phyloP scores from a whole-genome alignment of 2,888 invertebrate genomes.

The Invenusta paracnida region DNA sequence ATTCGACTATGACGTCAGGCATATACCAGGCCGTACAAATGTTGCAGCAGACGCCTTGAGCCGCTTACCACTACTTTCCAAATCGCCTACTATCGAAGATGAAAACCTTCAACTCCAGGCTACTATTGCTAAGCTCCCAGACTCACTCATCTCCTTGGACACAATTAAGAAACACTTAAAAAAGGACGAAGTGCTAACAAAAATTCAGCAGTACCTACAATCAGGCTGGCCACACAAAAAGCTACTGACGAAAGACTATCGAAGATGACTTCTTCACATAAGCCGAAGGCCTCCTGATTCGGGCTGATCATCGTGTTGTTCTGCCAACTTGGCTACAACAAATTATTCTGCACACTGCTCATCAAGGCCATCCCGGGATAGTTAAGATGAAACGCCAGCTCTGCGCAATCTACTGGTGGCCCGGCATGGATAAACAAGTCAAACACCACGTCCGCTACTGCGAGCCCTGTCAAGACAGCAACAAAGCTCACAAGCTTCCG shows the following conservation, averaged over 20 bases:
- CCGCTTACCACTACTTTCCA: too few species aligned
- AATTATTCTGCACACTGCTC: background rate
- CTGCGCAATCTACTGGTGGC: slow-evolving; percentile 25
- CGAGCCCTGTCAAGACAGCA: slow-evolving; percentile 36
- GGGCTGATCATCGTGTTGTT: background rate
- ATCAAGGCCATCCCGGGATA: slow-evolving; percentile 32
- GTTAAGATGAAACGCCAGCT: slow-evolving; percentile 22
- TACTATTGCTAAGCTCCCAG: too few species aligned
- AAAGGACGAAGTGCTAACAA: background rate
- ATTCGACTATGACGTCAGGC: too few species aligned
- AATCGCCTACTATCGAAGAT: too few species aligned
- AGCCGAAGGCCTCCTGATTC: background rate
- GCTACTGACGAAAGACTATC: background rate
- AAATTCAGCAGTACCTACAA: background rate
- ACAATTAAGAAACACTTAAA: background rate
- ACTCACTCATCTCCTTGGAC: too few species aligned
- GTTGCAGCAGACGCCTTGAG: too few species aligned
- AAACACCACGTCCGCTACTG: slow-evolving; percentile 32
- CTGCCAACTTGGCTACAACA: background rate
- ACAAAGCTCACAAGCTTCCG: background rate
- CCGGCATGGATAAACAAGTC: slow-evolving; percentile 16
- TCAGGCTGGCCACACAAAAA: background rate
- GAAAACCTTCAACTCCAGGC: too few species aligned
- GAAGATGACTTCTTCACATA: background rate
- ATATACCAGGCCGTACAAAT: too few species aligned